Base-by-base conservation (phyloP, 2,888 invertebrate genomes). In the Tetragnatha montana region DNA sequence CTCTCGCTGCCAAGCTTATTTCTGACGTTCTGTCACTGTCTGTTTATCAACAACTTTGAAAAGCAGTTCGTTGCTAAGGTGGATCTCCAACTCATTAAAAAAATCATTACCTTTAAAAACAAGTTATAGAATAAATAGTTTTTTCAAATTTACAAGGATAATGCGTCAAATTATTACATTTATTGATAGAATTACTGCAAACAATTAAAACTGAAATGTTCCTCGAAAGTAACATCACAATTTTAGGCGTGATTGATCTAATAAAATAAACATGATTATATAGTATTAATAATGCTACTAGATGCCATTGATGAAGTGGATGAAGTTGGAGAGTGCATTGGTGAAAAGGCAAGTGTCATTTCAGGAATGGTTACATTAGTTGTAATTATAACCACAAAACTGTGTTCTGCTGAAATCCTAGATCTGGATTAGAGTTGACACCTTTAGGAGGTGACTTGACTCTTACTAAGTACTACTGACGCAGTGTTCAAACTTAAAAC, bases 271-370 rank as follows among this genome's bases (percentile, higher is more conserved):
- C 10, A 76, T 76, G 17, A 49, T 76, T 76, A n/a, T 6, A 22
- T 19, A 21, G 49, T 50, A 35, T 35, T 50, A 17, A 49, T 60
- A 7, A 84, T 80, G 80, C 79, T 69, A 21, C 19, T 88, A 49
- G 88, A 88, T 84, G 88, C 83, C 3, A 88, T 88, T 81, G 83
- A 84, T 70, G 88, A 88, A 80, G 80, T 74, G 7, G 88, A 88
- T 74, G 88, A 88, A 75, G 73, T 17, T 60, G 71, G 17, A 0
- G 88, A 80, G 22, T n/a, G 68, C 17, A 19, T 6, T 14, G 80
- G 84, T 75, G 84, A 88, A 22, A 88, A 75, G 68, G 80, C 84
- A 35, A 35, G 35, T 35, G 35, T 35, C 35, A 35, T 35, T 35
- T 35, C 2, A 35, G 1, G 35, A 35, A 35, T 35, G 35, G 1